Evolutionary conservation across 2,888 invertebrate genomes (phyloP).

Genomic region (Saturnia pavonia): DNA sequence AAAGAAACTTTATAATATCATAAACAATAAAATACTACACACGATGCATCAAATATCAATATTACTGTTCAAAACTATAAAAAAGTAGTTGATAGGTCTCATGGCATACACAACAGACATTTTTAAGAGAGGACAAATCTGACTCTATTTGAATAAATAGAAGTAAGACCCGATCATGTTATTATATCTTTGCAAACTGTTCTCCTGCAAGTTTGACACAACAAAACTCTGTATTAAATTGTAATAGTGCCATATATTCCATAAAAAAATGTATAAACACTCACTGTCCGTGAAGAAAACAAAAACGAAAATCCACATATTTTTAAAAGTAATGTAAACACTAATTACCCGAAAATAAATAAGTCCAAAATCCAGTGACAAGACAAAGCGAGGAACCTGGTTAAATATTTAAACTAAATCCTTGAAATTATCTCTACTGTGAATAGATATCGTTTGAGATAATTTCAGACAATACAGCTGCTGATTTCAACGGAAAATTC

Average conservation of each 20-base stretch:
- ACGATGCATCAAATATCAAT: no score
- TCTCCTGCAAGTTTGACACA: not conserved
- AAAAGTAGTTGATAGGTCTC: no score
- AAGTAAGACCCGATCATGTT: no score
- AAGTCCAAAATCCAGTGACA: conserved; percentile 23
- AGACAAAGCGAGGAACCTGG: conserved; percentile 22
- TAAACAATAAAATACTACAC: no score
- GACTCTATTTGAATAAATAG: not conserved
- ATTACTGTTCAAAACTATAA: no score
- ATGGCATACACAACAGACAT: no score
- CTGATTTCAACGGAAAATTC: conserved; percentile 34
- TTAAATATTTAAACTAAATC: conserved; percentile 37
- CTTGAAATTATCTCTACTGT: conserved; percentile 34
- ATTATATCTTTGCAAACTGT: not conserved
- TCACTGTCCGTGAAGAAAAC: not conserved
- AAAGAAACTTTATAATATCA: no score
- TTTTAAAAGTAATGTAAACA: conserved; percentile 1
- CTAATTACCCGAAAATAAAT: conserved; percentile 10
- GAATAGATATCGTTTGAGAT: conserved; percentile 40
- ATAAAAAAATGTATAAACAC: not conserved
- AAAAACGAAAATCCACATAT: not conserved
- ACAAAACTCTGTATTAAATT: not conserved
- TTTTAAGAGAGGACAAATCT: not conserved
- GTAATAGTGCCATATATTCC: not conserved
- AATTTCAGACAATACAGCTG: conserved; percentile 35